Conservation (phyloP, 1,140 invertebrate genomes). For the Macrotrachela quadricornifera region DNA sequence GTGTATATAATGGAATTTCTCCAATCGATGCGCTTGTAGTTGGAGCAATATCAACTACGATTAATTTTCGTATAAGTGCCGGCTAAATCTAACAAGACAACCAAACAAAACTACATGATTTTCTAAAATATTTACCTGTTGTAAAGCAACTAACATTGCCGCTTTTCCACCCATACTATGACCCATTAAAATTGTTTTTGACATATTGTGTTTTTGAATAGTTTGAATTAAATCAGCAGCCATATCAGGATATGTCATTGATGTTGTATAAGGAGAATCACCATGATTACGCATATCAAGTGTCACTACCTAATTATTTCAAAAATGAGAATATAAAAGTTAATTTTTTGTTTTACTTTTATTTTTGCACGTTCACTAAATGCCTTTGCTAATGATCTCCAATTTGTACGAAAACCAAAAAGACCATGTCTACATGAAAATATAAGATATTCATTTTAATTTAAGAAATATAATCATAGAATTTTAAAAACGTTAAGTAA, state of each 20-base stretch:
- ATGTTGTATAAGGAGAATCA: conserved; percentile 2
- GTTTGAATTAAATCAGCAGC: conserved; percentile 1
- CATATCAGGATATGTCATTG: conserved; percentile 1
- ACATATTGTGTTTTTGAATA: neutral
- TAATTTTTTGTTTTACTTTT: neutral
- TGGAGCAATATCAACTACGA: conserved; percentile 6
- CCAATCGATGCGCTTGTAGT: neutral
- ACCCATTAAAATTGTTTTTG: conserved; percentile 5
- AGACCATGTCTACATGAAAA: conserved; percentile 1
- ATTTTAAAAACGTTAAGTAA: too few species aligned
- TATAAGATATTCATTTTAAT: too few species aligned
- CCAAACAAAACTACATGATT: neutral
- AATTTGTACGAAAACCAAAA: conserved; percentile 4
- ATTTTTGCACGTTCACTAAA: conserved; percentile 1
- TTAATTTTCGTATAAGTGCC: neutral
- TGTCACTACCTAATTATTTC: neutral
- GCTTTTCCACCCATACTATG: conserved; percentile 9
- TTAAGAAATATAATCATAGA: too few species aligned
- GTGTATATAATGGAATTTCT: conserved; percentile 1
- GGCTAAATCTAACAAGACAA: neutral
- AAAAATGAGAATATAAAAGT: neutral
- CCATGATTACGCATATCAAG: conserved; percentile 8
- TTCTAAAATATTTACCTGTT: neutral
- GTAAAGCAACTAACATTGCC: neutral
- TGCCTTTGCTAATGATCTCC: conserved; percentile 5